Base-by-base conservation (phyloP, 2,888 invertebrate species). In the Ophioninae sp. region DNA sequence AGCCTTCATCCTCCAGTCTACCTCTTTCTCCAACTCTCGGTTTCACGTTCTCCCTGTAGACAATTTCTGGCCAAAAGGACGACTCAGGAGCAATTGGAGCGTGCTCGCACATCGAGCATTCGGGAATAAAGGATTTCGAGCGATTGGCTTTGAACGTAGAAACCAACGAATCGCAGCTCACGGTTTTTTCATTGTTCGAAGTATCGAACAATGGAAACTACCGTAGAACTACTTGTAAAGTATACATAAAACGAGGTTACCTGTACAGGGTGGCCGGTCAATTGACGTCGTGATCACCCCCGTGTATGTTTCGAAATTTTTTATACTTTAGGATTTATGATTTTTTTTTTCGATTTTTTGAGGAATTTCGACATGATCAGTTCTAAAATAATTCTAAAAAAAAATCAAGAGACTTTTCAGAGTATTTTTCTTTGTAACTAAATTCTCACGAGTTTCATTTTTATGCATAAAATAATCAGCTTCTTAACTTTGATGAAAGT, bases 51-150 rank as follows among this genome's bases (percentile, higher is more conserved):
- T 65, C 37, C 51, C 76, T 63, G 58, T 58, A 65, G 58, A 58
- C 69, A 69, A 65, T 79, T 59, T 64, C 61, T 20, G 23, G 65
- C 74, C 64, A 10, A 67, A 61, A 44, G 51, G 22, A 30, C 30
- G 41, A 56, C 13, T 44, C 39, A 68, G 56, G 30, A 61, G 75
- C 74, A 73, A 79, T 79, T 61, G 77, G 68, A 80, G 51, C 65
- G 10, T 61, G 63, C 69, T 37, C 41, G 61, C 56, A 23, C 37
- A 39, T 56, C 64, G 44, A 63, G 68, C n/a, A 88, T 90, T 89
- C 88, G 88, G 30, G 30, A 86, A 90, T 89, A 91, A 91, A 90
- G 89, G 90, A 89, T 90, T 91, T 90, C 87, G 87, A 89, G 87
- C 88, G 90, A 91, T 91, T 91, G 90, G 90, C 90, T 87, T 87